A percentile compares a stretch with the other conserved stretches of the same genome.
phyloP scores from a whole-genome alignment of 2,113 vertebrate species.

The Genyomyrus donnyi region DNA sequence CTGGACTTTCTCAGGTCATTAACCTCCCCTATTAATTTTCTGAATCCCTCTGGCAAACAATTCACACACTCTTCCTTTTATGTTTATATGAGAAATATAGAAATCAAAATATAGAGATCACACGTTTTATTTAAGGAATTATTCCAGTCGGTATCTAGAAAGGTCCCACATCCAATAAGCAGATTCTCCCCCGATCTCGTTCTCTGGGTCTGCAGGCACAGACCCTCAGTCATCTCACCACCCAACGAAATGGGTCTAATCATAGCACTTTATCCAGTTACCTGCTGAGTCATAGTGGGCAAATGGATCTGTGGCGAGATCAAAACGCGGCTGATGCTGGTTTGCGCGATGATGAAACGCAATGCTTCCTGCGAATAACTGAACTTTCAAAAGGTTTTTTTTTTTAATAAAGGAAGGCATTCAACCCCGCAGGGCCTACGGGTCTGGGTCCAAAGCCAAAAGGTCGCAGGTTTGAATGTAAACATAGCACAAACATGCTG shows the following conservation, averaged over 20 bases:
- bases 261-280: background rate
- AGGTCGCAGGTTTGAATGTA: background rate
- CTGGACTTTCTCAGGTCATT: background rate
- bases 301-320: background rate
- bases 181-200: background rate
- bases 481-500: background rate
- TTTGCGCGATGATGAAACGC: background rate
- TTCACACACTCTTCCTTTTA: background rate
- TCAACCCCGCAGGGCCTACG: background rate
- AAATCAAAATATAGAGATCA: background rate
- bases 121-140: background rate
- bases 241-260: background rate
- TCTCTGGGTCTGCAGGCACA: background rate
- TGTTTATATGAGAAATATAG: background rate
- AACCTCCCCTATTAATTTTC: background rate
- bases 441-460: background rate
- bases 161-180: background rate
- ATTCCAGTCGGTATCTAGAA: background rate
- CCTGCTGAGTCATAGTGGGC: background rate
- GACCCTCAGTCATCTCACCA: background rate
- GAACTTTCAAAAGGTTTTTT: background rate
- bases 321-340: background rate
- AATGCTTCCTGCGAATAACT: background rate
- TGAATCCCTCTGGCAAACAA: background rate
- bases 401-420: background rate